Evolutionary conservation across 2,113 vertebrate genomes (phyloP).

Genomic region (Empidonax traillii): DNA sequence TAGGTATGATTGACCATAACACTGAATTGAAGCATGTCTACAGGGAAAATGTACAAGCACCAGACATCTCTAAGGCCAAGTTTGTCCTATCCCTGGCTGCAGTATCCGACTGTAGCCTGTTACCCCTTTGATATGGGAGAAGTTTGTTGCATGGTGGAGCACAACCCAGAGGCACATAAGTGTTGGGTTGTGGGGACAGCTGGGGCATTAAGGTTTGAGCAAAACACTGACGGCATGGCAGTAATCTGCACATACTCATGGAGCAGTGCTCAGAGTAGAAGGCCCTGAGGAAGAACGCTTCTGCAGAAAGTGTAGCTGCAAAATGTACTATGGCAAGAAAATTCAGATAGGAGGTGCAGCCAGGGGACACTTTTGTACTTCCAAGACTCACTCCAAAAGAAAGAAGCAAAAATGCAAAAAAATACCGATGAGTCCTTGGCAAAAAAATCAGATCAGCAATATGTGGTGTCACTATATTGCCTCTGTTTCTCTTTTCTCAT

Average conservation of each 20-base stretch:
- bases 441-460: not conserved
- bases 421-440: not conserved
- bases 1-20: not conserved
- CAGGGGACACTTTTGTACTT: not conserved
- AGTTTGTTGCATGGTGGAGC: not conserved
- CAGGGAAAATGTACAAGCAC: not conserved
- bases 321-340: not conserved
- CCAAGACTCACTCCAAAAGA: not conserved
- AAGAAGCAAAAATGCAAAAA: not conserved
- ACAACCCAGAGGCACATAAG: not conserved
- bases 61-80: not conserved
- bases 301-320: not conserved
- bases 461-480: not conserved
- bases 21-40: not conserved
- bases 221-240: not conserved
- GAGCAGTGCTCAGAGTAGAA: not conserved
- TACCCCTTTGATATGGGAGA: not conserved
- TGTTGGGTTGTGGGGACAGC: not conserved
- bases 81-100: not conserved
- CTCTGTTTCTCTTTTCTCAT: not conserved
- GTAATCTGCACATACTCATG: rapidly evolving
- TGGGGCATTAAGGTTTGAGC: not conserved
- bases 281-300: not conserved
- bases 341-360: not conserved
- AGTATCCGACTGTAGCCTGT: not conserved